Evolutionary conservation across 1,140 invertebrate genomes (phyloP), one percentile per base, ranked within the genome.

Genomic region (Achroia grisella): DNA sequence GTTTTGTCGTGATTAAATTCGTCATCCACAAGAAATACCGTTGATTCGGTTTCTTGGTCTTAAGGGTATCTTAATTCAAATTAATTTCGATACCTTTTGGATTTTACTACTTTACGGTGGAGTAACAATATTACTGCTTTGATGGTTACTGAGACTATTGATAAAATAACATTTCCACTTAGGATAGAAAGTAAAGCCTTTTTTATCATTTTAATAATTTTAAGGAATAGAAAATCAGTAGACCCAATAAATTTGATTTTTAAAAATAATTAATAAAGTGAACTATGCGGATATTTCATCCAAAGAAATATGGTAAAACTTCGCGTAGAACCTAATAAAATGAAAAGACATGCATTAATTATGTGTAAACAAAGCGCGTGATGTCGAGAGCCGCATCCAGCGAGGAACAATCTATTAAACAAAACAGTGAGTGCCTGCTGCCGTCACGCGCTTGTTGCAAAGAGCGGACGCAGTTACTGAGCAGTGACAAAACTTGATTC

Each of bases 401-500:
- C 53, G 56, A 52, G 54, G 68, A 71, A 77, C 67, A 74, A 74
- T 74, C 67, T 63, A 68, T 70, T 69, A 66, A 67, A 71, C 59
- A 68, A 68, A 71, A 58, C 66, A 66, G 58, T 52, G 59, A 56
- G 57, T 52, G 54, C 52, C 61, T 23, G 17, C 17, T 23, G 17
- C 17, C 17, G 17, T 23, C 17, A 6, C 6, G 17, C 17, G 17
- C 17, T 23, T 23, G 17, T 23, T 23, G 17, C 17, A 23, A 6
- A 23, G 54, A 66, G 62, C 62, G 64, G 17, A 23, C 17, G 61
- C 57, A 53, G 60, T 69, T 75, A 79, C 65, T 68, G 75, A 72
- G 60, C 70, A 84, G 73, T 82, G 80, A 80, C 78, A 84, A 82
- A 82, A 84, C 74, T 84, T 80, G 71, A 79, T 76, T 67, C 66